These are phyloP conservation scores for Austrolebias charrua DNA, from an alignment of 2,797 vertebrate species.

Conservation along the genomic window DNA sequence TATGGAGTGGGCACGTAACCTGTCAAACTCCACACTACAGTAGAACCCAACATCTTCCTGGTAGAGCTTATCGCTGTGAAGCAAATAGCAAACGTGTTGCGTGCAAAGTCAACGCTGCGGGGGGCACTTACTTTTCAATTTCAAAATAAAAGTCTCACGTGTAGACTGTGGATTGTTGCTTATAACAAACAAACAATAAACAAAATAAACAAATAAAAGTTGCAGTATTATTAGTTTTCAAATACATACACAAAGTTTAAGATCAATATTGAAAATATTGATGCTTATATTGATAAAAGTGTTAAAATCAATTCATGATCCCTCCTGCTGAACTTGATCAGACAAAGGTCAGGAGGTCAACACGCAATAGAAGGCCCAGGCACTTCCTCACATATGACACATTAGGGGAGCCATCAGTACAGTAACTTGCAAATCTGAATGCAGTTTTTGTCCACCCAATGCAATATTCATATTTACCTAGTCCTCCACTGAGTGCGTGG, in stretches of 20 bases:
- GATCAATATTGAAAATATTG: too few species aligned
- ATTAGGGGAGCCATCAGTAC: slow-evolving; percentile 3
- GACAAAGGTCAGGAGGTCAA: slow-evolving; percentile 1
- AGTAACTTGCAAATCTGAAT: neutral
- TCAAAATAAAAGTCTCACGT: slow-evolving; percentile 33
- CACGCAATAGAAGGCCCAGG: neutral
- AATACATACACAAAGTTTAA: too few species aligned
- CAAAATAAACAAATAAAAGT: too few species aligned
- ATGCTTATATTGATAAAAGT: too few species aligned
- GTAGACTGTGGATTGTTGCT: too few species aligned
- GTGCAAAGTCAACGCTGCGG: neutral
- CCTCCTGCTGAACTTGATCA: neutral
- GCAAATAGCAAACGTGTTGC: too few species aligned
- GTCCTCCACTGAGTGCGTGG: neutral
- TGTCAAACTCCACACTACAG: slow-evolving; percentile 8
- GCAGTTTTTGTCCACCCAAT: neutral
- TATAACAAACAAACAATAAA: too few species aligned
- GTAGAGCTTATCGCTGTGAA: rapidly evolving
- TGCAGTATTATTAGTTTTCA: too few species aligned
- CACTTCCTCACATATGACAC: slow-evolving; percentile 1
- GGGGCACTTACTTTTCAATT: slow-evolving; percentile 2
- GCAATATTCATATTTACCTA: neutral
- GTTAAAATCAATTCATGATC: neutral
- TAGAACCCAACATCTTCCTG: slow-evolving; percentile 18
- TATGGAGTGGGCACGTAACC: slow-evolving; percentile 31